These are phyloP conservation scores for Plectrocnemia conspersa DNA, from an alignment of 1,140 invertebrate genomes.

Conservation along the genomic window DNA sequence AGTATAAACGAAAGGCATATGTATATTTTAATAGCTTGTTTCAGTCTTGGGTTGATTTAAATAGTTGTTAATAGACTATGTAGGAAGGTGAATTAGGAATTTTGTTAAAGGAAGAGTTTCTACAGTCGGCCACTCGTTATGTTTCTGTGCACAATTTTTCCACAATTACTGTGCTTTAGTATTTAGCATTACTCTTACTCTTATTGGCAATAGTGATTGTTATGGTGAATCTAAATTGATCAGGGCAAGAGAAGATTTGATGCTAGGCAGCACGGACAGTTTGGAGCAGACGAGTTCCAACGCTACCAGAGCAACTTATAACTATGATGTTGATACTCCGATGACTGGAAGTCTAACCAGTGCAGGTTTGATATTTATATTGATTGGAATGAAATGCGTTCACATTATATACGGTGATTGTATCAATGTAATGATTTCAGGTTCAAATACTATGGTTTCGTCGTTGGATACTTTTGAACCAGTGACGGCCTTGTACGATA, in stretches of 20 bases:
- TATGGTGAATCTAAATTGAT: too few relatives aligned
- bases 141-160: conserved; percentile 43
- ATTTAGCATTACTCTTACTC: too few relatives aligned
- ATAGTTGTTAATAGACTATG: too few relatives aligned
- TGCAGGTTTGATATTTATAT: conserved; percentile 46
- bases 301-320: conserved; percentile 76
- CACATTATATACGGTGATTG: not conserved
- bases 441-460: conserved; percentile 69
- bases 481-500: conserved; percentile 44
- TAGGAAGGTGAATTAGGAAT: too few relatives aligned
- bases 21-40: too few relatives aligned
- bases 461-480: conserved; percentile 64
- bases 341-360: conserved; percentile 79
- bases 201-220: too few relatives aligned
- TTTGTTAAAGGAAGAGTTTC: too few relatives aligned
- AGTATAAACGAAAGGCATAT: too few relatives aligned
- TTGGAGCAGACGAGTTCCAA: conserved; percentile 68
- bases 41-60: too few relatives aligned
- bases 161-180: too few relatives aligned
- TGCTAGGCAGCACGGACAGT: conserved; percentile 65
- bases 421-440: conserved; percentile 40
- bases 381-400: not conserved
- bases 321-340: conserved; percentile 74
- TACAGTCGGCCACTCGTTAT: too few relatives aligned
- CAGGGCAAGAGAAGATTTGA: conserved; percentile 51